Evolutionary conservation across 2,888 invertebrate genomes (phyloP).

Genomic region (Brachynemurus nebulosus): DNA sequence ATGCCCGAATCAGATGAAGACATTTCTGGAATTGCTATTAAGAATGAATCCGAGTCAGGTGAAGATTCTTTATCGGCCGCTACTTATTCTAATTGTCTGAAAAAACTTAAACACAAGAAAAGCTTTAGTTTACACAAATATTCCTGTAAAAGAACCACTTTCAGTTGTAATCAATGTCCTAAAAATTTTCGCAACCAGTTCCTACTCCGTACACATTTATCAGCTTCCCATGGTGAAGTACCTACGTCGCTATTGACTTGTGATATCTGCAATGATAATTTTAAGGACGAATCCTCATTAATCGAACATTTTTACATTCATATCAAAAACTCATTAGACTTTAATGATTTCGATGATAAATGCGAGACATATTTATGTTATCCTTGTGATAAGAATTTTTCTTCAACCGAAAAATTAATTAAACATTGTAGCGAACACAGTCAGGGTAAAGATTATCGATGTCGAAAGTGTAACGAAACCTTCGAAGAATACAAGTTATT

Average conservation of each 20-base stretch:
- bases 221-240: not conserved
- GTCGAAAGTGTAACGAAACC: no score
- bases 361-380: no score
- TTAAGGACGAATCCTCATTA: not conserved
- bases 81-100: not conserved
- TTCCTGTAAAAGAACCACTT: slow-evolving; percentile 9
- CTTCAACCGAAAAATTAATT: no score
- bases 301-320: not conserved
- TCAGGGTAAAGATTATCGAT: no score
- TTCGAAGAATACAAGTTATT: no score
- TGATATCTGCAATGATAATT: not conserved
- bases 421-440: no score
- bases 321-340: not conserved
- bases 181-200: slow-evolving; percentile 7
- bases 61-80: no score
- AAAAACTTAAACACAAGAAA: not conserved
- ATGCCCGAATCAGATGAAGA: no score
- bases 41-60: no score
- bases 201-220: slow-evolving; percentile 13
- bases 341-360: not conserved
- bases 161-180: slow-evolving; percentile 16
- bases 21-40: no score
- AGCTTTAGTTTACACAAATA: slow-evolving; percentile 17
- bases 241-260: not conserved
- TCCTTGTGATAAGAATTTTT: no score